Evolutionary conservation across 1,140 invertebrate species (phyloP).

Genomic region (Drosophila jambulina): DNA sequence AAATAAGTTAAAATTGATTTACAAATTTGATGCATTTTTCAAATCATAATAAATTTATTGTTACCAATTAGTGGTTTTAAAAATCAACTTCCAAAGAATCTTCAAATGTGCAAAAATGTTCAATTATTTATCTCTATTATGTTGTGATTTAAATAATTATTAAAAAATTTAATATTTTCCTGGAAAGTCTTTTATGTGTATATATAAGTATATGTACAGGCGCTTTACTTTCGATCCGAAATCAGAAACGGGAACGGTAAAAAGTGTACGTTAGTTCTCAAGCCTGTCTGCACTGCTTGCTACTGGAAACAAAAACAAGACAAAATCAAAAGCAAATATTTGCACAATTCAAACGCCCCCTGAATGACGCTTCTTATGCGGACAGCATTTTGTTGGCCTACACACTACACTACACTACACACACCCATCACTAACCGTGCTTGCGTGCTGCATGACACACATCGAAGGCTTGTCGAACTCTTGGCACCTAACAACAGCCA

Average conservation of each 20-base stretch:
- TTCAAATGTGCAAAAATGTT: too few relatives aligned
- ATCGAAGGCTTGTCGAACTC: conserved; percentile 16
- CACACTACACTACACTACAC: conserved; percentile 15
- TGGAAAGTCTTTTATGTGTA: too few relatives aligned
- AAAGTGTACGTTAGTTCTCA: conserved; percentile 9
- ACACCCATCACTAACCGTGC: conserved; percentile 42
- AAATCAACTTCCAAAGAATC: neutral
- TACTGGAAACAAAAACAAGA: conserved; percentile 23
- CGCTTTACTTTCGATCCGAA: neutral
- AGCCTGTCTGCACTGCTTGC: conserved; percentile 19
- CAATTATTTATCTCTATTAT: too few relatives aligned
- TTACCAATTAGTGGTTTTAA: neutral
- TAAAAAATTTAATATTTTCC: too few relatives aligned
- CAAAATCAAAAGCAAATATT: conserved; percentile 38
- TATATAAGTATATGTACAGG: neutral
- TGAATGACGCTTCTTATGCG: conserved; percentile 10
- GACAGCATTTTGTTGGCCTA: conserved; percentile 22
- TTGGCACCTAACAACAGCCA: conserved; percentile 25
- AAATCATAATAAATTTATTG: too few relatives aligned
- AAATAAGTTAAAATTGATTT: neutral
- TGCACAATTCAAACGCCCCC: conserved; percentile 15
- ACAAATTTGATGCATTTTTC: too few relatives aligned
- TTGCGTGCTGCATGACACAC: conserved; percentile 49
- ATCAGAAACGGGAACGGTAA: neutral
- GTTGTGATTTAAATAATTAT: neutral